Conservation (phyloP, 2,888 invertebrate species). For the Tryphoninae sp. region DNA sequence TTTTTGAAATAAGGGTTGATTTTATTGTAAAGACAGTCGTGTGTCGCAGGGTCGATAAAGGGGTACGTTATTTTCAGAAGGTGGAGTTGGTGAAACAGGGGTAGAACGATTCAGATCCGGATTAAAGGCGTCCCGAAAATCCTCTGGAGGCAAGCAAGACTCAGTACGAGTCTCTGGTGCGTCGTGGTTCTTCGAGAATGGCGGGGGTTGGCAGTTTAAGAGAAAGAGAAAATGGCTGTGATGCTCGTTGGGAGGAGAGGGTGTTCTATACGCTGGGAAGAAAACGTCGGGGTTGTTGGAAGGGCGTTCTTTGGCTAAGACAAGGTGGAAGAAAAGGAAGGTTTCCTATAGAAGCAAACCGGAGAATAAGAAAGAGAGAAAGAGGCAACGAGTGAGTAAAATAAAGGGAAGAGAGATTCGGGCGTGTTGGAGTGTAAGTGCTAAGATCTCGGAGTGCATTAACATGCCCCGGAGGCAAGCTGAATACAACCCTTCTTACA, state of each 20-base stretch:
- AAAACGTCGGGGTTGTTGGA: constrained; percentile 57
- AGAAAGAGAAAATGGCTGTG: constrained; percentile 79
- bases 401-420: constrained; percentile 46
- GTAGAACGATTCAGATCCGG: constrained; percentile 77
- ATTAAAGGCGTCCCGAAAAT: constrained; percentile 81
- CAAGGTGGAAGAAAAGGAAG: constrained; percentile 53
- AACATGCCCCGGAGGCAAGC: constrained; percentile 81
- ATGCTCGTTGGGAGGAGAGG: constrained; percentile 57
- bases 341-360: constrained; percentile 31
- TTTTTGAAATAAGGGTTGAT: constrained; percentile 54
- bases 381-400: constrained; percentile 57
- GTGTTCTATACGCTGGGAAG: constrained; percentile 48
- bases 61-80: constrained; percentile 48
- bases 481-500: constrained; percentile 81
- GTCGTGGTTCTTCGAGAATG: constrained; percentile 3
- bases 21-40: constrained; percentile 58
- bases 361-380: constrained; percentile 50
- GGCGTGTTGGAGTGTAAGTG: constrained; percentile 81
- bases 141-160: constrained; percentile 76
- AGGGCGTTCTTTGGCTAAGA: constrained; percentile 56
- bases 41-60: constrained; percentile 55
- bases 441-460: constrained; percentile 81
- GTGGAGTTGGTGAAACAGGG: constrained; percentile 46
- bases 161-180: constrained; percentile 59
- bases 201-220: constrained; percentile 75